A percentile compares a stretch with the other conserved stretches of the same genome.
phyloP scores from a whole-genome alignment of 2,888 invertebrate genomes.

The Aspidiotus rigidus region DNA sequence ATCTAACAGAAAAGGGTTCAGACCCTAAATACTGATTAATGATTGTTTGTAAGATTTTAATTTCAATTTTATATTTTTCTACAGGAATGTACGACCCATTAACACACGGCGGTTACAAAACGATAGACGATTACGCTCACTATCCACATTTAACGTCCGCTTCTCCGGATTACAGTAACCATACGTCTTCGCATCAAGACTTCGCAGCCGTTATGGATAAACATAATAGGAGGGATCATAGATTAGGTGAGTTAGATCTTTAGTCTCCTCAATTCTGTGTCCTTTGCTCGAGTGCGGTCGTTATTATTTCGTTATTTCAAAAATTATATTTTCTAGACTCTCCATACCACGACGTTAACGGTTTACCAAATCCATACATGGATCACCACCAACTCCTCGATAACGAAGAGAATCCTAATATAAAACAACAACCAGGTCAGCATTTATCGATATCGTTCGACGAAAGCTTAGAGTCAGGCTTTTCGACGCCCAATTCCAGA shows the following conservation, averaged over 20 bases:
- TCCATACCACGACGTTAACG: constrained; percentile 88
- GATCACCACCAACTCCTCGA: constrained; percentile 53
- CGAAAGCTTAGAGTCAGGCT: constrained; percentile 86
- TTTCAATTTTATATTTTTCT: constrained; percentile 1
- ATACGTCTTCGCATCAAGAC: constrained; percentile 73
- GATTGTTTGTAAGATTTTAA: background rate
- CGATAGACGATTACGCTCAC: constrained; percentile 73
- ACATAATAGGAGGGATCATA: constrained; percentile 59
- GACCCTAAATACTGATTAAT: background rate
- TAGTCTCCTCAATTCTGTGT: background rate
- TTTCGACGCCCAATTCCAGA: constrained; percentile 87
- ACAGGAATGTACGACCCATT: constrained; percentile 61
- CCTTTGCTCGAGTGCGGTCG: background rate
- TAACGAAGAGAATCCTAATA: constrained; percentile 49
- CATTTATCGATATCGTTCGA: constrained; percentile 84
- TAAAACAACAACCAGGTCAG: constrained; percentile 68
- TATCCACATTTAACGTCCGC: constrained; percentile 67
- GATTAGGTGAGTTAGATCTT: constrained; percentile 57
- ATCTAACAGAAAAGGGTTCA: too few relatives aligned
- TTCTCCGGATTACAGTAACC: constrained; percentile 55
- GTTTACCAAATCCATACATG: constrained; percentile 79
- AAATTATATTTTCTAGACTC: constrained; percentile 58
- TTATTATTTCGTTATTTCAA: background rate
- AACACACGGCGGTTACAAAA: constrained; percentile 72
- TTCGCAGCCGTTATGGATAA: constrained; percentile 51